Conservation (phyloP, 2,888 invertebrate species). For the Chironomus tentans region DNA sequence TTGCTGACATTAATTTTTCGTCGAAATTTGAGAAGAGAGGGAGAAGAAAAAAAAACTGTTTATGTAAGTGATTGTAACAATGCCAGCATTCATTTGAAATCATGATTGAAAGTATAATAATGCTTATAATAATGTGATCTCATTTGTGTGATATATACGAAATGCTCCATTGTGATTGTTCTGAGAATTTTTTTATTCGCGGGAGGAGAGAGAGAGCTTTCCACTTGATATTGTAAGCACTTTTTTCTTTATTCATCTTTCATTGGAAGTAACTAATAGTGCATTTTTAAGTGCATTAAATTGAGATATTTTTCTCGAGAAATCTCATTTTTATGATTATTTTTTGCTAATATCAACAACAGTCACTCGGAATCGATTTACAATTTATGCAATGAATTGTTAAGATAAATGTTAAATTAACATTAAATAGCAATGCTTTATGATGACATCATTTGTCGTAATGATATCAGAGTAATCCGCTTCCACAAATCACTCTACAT, state of each 20-base stretch:
- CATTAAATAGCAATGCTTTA: neutral
- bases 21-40: neutral
- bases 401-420: neutral
- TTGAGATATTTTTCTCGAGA: neutral
- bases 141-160: slow-evolving; percentile 4
- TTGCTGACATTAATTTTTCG: too few relatives aligned
- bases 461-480: neutral
- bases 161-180: slow-evolving; percentile 10
- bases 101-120: slow-evolving; percentile 6
- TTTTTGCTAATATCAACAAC: too few relatives aligned
- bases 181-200: slow-evolving; percentile 7
- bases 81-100: slow-evolving; percentile 19
- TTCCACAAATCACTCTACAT: neutral
- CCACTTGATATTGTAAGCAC: neutral
- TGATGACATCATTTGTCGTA: neutral
- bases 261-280: neutral
- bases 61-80: neutral
- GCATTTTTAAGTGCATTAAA: neutral
- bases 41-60: neutral
- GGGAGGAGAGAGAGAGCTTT: too few relatives aligned
- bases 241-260: neutral
- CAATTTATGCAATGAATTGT: neutral
- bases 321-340: neutral
- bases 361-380: neutral
- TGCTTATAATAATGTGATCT: slow-evolving; percentile 16